phyloP scores from a whole-genome alignment of 2,888 invertebrate genomes.

The Bhutanitis thaidina region DNA sequence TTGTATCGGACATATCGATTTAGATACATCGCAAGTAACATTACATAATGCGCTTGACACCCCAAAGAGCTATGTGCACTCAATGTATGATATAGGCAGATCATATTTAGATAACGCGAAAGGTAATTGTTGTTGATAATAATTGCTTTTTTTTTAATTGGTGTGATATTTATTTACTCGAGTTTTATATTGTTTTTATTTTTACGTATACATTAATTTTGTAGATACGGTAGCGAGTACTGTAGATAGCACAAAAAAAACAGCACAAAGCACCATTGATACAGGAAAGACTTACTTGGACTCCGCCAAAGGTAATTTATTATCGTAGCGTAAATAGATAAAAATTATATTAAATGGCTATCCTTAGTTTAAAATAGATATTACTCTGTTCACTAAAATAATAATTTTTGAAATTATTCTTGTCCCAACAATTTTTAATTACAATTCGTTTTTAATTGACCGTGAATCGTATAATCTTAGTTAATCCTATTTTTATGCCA shows the following conservation, averaged over 20 bases:
- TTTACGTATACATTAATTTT: slow-evolving; percentile 3
- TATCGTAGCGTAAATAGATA: background rate
- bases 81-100: slow-evolving; percentile 53
- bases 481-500: no score
- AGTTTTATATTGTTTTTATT: background rate
- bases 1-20: slow-evolving; percentile 28
- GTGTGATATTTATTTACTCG: slow-evolving; percentile 9
- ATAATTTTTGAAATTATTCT: no score
- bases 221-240: slow-evolving; percentile 56
- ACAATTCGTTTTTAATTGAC: no score
- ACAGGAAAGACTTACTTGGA: slow-evolving; percentile 52
- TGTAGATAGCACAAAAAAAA: slow-evolving; percentile 66
- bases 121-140: slow-evolving; percentile 31
- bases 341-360: background rate
- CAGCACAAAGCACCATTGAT: slow-evolving; percentile 59
- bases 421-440: no score
- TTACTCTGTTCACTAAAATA: no score
- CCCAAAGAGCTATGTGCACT: slow-evolving; percentile 45
- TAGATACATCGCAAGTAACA: slow-evolving; percentile 56
- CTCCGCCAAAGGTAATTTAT: slow-evolving; percentile 54
- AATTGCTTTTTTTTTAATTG: slow-evolving; percentile 23
- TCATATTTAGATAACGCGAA: slow-evolving; percentile 53
- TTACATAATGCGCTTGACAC: slow-evolving; percentile 47
- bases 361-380: no score
- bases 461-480: no score